Base-by-base conservation (phyloP, 2,888 invertebrate species). In the Phaedon cochleariae region DNA sequence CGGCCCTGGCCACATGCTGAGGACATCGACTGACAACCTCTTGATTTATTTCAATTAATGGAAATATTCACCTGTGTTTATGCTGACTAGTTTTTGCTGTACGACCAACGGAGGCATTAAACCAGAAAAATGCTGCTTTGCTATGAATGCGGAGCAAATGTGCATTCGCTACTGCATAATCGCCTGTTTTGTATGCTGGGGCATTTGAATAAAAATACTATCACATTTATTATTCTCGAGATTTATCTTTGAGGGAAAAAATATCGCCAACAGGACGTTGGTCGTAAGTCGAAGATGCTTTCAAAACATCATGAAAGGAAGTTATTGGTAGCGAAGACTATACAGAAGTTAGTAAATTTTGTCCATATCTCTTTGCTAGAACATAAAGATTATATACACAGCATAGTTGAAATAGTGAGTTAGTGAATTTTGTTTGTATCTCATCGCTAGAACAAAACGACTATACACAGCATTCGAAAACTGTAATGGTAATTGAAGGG, bases 21-120 rank as follows among this genome's bases (percentile, higher is more conserved):
- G 58, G 60, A 65, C 63, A n/a, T 60, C 59, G 67, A 49, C 70
- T 66, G 68, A 67, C 70, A 70, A 70, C 70, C 64, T 55, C 68
- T 71, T 80, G 81, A 81, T 81, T 81, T 81, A 81, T 81, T 82
- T 82, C 81, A 82, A 82, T 81, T 81, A 81, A 82, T 82, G 82
- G 81, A 82, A 81, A 81, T 81, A 81, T 81, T 82, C 81, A 80
- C 80, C 80, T 76, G 77, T 74, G 74, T 76, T 76, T 76, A 73
- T 74, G 73, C 76, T 68, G 71, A 78, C 78, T 70, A 74, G 76
- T 79, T 79, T 79, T 79, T 78, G 72, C 71, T 55, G 68, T 68
- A 53, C 69, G 75, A 76, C 77, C 78, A 75, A 75, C 76, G 79
- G 74, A 78, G 74, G 78, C 76, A 78, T 76, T 74, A 78, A 77